Evolutionary conservation across 53 echinoderm and acorn worm genomes (phyloP), one percentile per base, ranked within the genome.

Genomic region (Paracentrotus lividus): DNA sequence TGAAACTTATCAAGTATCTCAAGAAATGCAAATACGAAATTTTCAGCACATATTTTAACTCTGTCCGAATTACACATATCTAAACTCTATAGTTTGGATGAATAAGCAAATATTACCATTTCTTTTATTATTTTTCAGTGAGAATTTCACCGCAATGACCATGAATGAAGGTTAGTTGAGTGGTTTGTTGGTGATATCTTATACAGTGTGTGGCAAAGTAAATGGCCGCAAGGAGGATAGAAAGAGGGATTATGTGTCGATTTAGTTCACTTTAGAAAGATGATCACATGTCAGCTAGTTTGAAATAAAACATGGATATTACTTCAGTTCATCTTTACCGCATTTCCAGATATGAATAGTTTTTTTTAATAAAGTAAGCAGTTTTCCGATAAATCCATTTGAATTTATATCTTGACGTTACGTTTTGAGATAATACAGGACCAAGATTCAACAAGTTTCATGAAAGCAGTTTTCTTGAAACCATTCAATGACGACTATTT

Each of bases 141-240:
- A 81, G 5, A 40, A 40, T 40, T 12, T 47, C 26, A 81, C 81
- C 81, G 38, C 81, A n/a, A 81, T 27, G 81, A 47, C 81, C 47
- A 45, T 47, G 81, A 81, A 81, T 18, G 81, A 27, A 81, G 81
- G 81, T 81, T 12, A 81, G 43, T 8, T 55, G 36, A 23, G 56
- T 34, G 86, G 86, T 56, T 86, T 55, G 32, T 56, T 27, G 21
- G 34, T 86, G 86, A 86, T 86, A 86, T 15, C 55, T 8, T 55
- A 86, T 86, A 55, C 86, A 55, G 20, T 32, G 54, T 56, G 34
- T 86, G 86, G 86, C 56, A 53, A 56, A 86, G 56, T 32, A 56
- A 53, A 56, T 86, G 86, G 56, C 86, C 86, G 36, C 86, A 23
- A 38, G 86, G 86, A 55, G 86, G 86, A 86, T 86, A 85, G 53